Evolutionary conservation across 2,113 vertebrate species (phyloP), one percentile per base, ranked within the genome.

Genomic region (Bambusicola thoracicus): DNA sequence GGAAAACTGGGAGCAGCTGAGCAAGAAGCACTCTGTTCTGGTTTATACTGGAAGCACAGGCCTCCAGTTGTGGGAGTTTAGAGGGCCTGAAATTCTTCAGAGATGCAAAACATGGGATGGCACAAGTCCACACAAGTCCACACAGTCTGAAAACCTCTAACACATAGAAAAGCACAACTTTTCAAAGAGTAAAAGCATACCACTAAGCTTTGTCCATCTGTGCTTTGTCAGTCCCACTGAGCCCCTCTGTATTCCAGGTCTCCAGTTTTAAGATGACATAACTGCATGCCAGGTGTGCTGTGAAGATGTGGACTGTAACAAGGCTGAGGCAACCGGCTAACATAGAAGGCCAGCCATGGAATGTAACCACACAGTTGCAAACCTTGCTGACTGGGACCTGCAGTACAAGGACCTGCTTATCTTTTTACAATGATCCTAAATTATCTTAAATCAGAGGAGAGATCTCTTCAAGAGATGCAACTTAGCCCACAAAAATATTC

Each of bases 1-100:
- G 77, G 27, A 87, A 85, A 95, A 91, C 82, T 85, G 68, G 61
- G 49, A 93, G 19, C 83, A 85, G 70, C 63, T 44, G 65, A 88
- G 59, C 89, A 51, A 74, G 85, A 27, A 90, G 55, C 32, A 21
- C 59, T 90, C 65, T n/a, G 83, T 32, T 58, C 59, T 46, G 18
- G 48, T 83, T 74, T 69, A 13, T 29, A 51, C 11, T 34, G 38
- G 49, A 11, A 82, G 49, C 1, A 10, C 15, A 82, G 55, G 17
- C 36, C 19, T 77, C 72, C 78, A n/a, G 32, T 14, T 46, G 18
- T 43, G 30, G 51, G 49, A n/a, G 66, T 82, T 87, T 2, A 2
- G 63, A 44, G 29, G 7, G 40, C 29, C 44, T 36, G 69, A 61
- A 27, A 24, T 13, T 46, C 44, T 85, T 11, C 43, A 30, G 87